Percentiles rank a stretch among this genome's conserved stretches.
These are phyloP conservation scores for Hypercompe scribonia DNA, from an alignment of 2,888 invertebrate species.

Conservation along the genomic window DNA sequence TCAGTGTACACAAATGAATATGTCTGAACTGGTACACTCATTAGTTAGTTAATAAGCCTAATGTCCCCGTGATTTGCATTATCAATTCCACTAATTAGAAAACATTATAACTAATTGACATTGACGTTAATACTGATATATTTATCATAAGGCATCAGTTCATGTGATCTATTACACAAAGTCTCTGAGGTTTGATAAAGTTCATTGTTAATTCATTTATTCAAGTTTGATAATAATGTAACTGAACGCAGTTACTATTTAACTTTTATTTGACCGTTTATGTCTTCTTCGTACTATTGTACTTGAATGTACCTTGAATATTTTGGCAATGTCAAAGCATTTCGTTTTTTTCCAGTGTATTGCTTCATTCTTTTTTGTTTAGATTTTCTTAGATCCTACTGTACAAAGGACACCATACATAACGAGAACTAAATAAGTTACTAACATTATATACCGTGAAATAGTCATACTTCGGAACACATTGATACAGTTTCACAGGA, in stretches of 20 bases:
- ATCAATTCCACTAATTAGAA: conserved; percentile 5
- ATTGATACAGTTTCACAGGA: too few species aligned
- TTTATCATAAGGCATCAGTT: background rate
- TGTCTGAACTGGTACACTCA: background rate
- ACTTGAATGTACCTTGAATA: too few species aligned
- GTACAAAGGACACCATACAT: too few species aligned
- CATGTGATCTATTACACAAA: background rate
- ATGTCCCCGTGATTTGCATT: background rate
- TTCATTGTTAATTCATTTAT: background rate
- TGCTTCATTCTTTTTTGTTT: too few species aligned
- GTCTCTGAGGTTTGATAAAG: background rate
- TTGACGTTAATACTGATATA: conserved; percentile 4
- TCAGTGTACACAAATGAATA: background rate
- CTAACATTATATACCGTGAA: too few species aligned
- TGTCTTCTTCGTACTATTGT: too few species aligned
- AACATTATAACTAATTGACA: conserved; percentile 1
- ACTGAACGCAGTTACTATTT: background rate
- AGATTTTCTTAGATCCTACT: too few species aligned
- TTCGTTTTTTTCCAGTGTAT: too few species aligned
- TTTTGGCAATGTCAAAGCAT: too few species aligned
- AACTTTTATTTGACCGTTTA: too few species aligned
- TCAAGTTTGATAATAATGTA: background rate
- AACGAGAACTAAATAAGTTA: too few species aligned
- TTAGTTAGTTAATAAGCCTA: background rate
- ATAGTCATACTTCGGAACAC: too few species aligned